Conservation (phyloP, 2,888 invertebrate genomes). For the Tupiocoris notatus region DNA sequence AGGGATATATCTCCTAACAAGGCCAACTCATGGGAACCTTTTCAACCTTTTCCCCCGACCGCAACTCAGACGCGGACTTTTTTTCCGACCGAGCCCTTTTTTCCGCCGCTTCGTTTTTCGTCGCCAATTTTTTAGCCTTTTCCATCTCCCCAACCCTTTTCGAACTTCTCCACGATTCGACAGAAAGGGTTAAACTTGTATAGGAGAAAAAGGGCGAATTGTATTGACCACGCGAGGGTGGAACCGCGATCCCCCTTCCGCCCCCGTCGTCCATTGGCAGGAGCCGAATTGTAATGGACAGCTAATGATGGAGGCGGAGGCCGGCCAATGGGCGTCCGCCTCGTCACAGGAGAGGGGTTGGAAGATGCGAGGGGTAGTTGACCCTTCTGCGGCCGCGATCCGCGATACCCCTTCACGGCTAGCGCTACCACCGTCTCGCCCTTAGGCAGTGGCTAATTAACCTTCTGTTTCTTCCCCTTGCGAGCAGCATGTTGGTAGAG, state of each 20-base stretch:
- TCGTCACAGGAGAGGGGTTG: conserved; percentile 26
- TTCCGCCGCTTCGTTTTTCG: conserved; percentile 11
- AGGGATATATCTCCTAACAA: conserved; percentile 14
- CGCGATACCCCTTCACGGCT: background rate
- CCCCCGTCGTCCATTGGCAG: conserved; percentile 40
- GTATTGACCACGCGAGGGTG: conserved; percentile 32
- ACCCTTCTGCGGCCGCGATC: background rate
- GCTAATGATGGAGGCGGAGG: conserved; percentile 43
- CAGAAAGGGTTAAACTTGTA: background rate
- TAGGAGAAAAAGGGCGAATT: background rate
- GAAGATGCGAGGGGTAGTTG: conserved; percentile 16
- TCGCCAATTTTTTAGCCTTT: conserved; percentile 1
- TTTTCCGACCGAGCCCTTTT: conserved; percentile 18
- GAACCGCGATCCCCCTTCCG: background rate
- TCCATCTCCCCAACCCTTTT: background rate
- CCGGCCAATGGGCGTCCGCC: conserved; percentile 41
- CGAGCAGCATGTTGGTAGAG: too few species aligned
- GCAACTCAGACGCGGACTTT: conserved; percentile 11
- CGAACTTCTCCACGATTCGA: background rate
- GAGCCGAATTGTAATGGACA: conserved; percentile 45
- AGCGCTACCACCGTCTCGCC: background rate
- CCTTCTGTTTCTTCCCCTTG: background rate
- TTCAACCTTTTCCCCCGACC: conserved; percentile 16
- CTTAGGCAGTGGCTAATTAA: background rate
- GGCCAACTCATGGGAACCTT: conserved; percentile 9